A percentile compares a stretch with the other conserved stretches of the same genome.
These are phyloP conservation scores for Poecilia gillii DNA, from an alignment of 2,797 vertebrate genomes.

Conservation along the genomic window DNA sequence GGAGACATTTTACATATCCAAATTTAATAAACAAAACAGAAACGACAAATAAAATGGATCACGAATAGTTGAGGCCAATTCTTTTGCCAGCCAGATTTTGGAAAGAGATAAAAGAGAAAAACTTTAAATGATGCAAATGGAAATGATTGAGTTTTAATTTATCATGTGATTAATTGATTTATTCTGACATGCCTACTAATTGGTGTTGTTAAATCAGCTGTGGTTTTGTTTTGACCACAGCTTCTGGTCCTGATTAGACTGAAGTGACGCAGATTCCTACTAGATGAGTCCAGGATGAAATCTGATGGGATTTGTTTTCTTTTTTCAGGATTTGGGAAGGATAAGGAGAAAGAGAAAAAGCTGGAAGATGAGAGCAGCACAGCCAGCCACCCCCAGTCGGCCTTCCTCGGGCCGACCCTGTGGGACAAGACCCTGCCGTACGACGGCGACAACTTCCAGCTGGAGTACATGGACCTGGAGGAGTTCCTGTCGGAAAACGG, in stretches of 20 bases:
- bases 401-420: conserved; percentile 95
- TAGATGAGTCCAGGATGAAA: background rate
- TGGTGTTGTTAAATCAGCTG: background rate
- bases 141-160: too few relatives aligned
- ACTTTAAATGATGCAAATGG: too few relatives aligned
- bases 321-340: conserved; percentile 84
- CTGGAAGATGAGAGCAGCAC: conserved; percentile 88
- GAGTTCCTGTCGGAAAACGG: conserved; percentile 98
- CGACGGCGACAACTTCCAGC: conserved; percentile 95
- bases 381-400: conserved; percentile 88
- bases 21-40: too few relatives aligned
- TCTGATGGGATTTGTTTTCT: conserved; percentile 15
- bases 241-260: background rate
- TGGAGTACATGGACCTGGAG: conserved; percentile 99
- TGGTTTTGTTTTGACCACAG: background rate
- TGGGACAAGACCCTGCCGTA: conserved; percentile 99
- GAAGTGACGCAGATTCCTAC: background rate
- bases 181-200: too few relatives aligned
- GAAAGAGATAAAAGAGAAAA: too few relatives aligned
- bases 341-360: conserved; percentile 94
- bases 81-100: too few relatives aligned
- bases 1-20: too few relatives aligned
- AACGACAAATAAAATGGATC: too few relatives aligned
- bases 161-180: too few relatives aligned
- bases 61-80: too few relatives aligned